Evolutionary conservation across 1,140 invertebrate species (phyloP), one percentile per base, ranked within the genome.

Genomic region (Drosophila sp.): DNA sequence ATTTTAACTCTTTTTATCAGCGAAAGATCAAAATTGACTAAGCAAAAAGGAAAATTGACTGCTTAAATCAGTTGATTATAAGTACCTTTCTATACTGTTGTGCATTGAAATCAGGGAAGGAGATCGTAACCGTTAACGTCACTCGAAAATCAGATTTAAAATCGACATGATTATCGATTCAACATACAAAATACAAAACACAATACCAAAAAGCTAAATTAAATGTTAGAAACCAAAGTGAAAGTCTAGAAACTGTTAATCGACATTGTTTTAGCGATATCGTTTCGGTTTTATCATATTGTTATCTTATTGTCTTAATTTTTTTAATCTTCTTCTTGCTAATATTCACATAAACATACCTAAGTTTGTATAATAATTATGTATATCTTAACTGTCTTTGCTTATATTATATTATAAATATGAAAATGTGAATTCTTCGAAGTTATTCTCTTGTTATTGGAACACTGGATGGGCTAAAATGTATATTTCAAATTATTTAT

Each of bases 291-390:
- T 53, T 36, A 38, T 36, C 50, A 36, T 36, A 18, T 18, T 36
- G 14, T 50, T 29, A 50, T 29, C 8, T 53, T 2, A 18, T 53
- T 53, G 9, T 18, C 36, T 36, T 36, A 7, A 51, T 29, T 16
- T 32, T 7, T 11, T 53, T 13, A 9, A 34, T 29, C 21, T 45
- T 43, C 38, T 32, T 48, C 18, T 48, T 38, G 32, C 25, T n/a
- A 48, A 58, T 6, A 21, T 27, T 29, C 57, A 61, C 61, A 62
- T 45, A 51, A 56, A 48, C 34, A 43, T 36, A 63, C 38, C 59
- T 63, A 11, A 54, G 58, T 70, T 62, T 70, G 58, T 63, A 70
- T 18, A 61, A 34, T 62, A 62, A 38, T 36, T 62, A 58, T 67
- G 46, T 70, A 53, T 70, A 62, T 70, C 66, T 51, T 27, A 45